These are phyloP conservation scores for Xerus inauris DNA, from an alignment of 2,113 vertebrate genomes.

Conservation along the genomic window DNA sequence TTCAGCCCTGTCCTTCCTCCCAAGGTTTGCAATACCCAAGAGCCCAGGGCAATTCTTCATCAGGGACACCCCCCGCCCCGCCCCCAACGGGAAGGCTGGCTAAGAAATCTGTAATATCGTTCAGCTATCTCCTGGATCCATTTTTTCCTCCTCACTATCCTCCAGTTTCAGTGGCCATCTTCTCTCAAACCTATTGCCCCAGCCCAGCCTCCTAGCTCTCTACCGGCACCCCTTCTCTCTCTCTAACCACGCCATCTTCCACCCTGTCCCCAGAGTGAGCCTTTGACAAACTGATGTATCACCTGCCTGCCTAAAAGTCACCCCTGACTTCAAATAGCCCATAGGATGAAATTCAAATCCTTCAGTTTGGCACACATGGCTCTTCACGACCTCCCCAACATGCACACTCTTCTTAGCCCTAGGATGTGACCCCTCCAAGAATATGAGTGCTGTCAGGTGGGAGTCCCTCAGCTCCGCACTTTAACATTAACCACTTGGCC, in stretches of 20 bases:
- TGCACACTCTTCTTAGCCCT: not conserved
- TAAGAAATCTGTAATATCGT: not conserved
- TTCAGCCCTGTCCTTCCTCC: not conserved
- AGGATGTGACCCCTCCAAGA: not conserved
- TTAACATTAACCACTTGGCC: not conserved
- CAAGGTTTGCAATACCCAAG: not conserved
- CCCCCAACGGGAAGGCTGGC: not conserved
- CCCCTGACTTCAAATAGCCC: fast-evolving
- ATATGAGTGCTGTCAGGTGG: not conserved
- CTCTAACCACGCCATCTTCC: not conserved
- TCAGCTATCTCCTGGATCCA: not conserved
- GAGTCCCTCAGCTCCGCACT: not conserved
- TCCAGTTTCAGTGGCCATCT: not conserved
- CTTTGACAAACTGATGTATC: not conserved
- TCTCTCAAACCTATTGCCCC: not conserved
- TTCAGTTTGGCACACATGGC: not conserved
- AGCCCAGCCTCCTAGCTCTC: not conserved
- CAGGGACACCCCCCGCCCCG: not conserved
- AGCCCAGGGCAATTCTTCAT: not conserved
- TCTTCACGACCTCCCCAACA: not conserved
- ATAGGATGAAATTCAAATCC: not conserved
- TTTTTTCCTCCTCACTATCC: not conserved
- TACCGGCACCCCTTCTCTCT: not conserved
- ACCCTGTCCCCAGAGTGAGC: not conserved
- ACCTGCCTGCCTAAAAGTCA: not conserved